phyloP scores from a whole-genome alignment of 1,140 invertebrate genomes.

The Drosophila pseudoobscura region DNA sequence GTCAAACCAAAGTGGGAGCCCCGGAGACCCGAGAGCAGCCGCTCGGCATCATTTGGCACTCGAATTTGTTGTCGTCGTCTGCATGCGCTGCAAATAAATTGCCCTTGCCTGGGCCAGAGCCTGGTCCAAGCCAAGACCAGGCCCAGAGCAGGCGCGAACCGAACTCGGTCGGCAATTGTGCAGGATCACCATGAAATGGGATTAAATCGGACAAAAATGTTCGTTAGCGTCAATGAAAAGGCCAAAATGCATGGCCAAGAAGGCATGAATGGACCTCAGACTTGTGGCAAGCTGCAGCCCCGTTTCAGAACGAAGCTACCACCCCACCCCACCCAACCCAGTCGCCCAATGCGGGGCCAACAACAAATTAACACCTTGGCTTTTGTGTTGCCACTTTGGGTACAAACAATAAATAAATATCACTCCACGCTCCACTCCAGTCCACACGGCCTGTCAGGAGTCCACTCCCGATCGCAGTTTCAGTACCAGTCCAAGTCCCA shows the following conservation, averaged over 20 bases:
- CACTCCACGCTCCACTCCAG: slow-evolving; percentile 50
- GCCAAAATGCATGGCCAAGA: slow-evolving; percentile 64
- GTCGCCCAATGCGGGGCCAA: slow-evolving; percentile 18
- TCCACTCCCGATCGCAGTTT: too few species aligned
- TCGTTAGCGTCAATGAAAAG: slow-evolving; percentile 81
- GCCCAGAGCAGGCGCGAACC: slow-evolving; percentile 27
- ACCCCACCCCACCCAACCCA: too few species aligned
- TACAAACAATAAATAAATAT: slow-evolving; percentile 82
- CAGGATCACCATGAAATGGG: slow-evolving; percentile 82
- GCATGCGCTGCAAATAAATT: slow-evolving; percentile 77
- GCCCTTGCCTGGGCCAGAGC: slow-evolving; percentile 23
- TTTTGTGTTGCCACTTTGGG: slow-evolving; percentile 81
- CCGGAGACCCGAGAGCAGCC: slow-evolving; percentile 15
- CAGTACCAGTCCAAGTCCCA: slow-evolving; percentile 1
- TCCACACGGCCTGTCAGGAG: slow-evolving; percentile 46
- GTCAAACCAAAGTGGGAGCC: slow-evolving; percentile 71
- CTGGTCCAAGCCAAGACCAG: slow-evolving; percentile 17
- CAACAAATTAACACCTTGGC: slow-evolving; percentile 81
- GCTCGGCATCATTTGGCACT: slow-evolving; percentile 78
- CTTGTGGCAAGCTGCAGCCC: slow-evolving; percentile 37
- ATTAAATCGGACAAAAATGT: slow-evolving; percentile 82
- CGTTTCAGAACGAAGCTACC: neutral
- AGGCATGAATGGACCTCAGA: slow-evolving; percentile 63
- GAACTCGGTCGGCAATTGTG: slow-evolving; percentile 63
- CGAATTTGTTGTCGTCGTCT: slow-evolving; percentile 79